Evolutionary conservation across 2,113 vertebrate species (phyloP).

Genomic region (Trochalopteron elliotii): DNA sequence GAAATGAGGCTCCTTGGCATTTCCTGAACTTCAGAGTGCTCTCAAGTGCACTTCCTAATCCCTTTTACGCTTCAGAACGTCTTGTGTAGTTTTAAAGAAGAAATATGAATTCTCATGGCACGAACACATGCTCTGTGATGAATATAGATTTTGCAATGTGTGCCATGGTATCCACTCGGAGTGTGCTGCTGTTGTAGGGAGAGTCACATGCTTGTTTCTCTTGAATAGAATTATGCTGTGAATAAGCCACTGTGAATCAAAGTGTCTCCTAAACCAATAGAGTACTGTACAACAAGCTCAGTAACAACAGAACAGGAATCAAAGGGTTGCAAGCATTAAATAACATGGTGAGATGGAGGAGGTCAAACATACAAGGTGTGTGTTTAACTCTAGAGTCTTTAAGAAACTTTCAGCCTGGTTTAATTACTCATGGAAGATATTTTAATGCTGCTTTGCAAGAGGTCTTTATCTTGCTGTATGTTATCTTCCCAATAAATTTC

Average conservation of each 20-base stretch:
- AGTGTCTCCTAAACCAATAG: not conserved
- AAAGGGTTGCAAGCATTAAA: not conserved
- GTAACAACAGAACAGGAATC: not conserved
- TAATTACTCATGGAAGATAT: not conserved
- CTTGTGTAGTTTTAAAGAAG: not conserved
- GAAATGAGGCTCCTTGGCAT: slow-evolving; percentile 27
- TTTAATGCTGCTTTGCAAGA: not conserved
- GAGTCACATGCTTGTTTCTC: not conserved
- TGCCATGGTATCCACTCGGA: not conserved
- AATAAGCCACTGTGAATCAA: not conserved
- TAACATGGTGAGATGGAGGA: not conserved
- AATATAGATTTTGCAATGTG: not conserved
- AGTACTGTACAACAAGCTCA: not conserved
- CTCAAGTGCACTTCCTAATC: not conserved
- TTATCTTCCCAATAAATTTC: not conserved
- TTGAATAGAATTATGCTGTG: not conserved
- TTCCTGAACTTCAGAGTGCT: slow-evolving; percentile 5
- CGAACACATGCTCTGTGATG: not conserved
- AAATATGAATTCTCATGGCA: not conserved
- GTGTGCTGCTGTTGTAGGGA: not conserved
- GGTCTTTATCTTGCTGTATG: not conserved
- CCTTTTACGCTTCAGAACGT: not conserved
- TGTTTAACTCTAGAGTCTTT: not conserved
- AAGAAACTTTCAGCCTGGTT: not conserved
- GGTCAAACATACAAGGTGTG: not conserved